Base-by-base conservation (phyloP, 2,797 vertebrate species). In the Trachurus trachurus region DNA sequence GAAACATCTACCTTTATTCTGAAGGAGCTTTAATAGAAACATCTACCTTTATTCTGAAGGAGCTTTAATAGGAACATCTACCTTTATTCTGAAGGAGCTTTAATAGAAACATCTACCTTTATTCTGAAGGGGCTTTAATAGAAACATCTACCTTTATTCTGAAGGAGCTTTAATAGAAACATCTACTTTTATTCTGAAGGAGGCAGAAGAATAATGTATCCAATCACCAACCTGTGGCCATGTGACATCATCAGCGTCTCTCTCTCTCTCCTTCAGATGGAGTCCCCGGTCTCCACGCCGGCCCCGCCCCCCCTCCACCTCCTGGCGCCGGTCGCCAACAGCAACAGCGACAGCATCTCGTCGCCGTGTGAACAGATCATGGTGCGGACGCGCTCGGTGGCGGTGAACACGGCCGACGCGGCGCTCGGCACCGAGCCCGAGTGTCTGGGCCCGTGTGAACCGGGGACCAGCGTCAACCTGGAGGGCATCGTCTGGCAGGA, bases 401-500 rank as follows among this genome's bases (percentile, higher is more conserved):
- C 97, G 0, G 96, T 98, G 82, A 99, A 98, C 93, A 99, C 98
- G 2, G 96, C 97, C 0, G 97, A 99, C 0, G 97, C 97, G 26
- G 93, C 97, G 9, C 90, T 98, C 76, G 97, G 96, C 13, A 99
- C 98, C 0, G 98, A 99, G 81, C 98, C 98, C 0, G 98, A 99
- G 91, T 99, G 98, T 87, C 92, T 99, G 87, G 98, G 98, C 31
- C 98, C 98, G 66, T 99, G 98, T 4, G 98, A 99, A 88, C 98
- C 98, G 0, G 98, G 98, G 16, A 99, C 98, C 89, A 99, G 98
- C 0, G 98, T 99, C 80, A 99, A 98, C 93, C 96, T 99, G 82
- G 98, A 99, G 91, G 98, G 98, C 84, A 99, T 99, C 1, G 98
- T 99, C 70, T 99, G 98, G 98, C 98, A 99, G 89, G 98, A 99